Percentiles rank a stretch among this genome's conserved stretches.
phyloP scores from a whole-genome alignment of 1,140 invertebrate species.

The Arctopsyche grandis region DNA sequence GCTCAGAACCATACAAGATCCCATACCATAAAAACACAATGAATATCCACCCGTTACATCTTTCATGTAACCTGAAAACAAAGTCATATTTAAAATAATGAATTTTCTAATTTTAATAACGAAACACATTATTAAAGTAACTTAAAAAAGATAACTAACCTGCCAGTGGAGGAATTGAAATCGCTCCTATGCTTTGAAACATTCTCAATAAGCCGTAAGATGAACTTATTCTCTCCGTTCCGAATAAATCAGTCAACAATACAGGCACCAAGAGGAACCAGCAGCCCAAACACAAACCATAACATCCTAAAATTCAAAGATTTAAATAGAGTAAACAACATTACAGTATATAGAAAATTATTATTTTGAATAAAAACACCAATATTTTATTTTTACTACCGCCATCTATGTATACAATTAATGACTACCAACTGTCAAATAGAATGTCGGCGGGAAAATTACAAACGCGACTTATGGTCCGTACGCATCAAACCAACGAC shows the following conservation, averaged over 20 bases:
- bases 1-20: constrained; percentile 77
- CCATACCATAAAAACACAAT: constrained; percentile 79
- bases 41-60: constrained; percentile 77
- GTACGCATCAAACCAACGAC: too few species aligned
- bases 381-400: too few species aligned
- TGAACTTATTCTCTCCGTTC: constrained; percentile 77
- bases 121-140: background rate
- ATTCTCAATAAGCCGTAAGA: constrained; percentile 79
- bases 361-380: too few species aligned
- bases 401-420: too few species aligned
- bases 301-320: constrained; percentile 68
- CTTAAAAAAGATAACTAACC: constrained; percentile 60
- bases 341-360: background rate
- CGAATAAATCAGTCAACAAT: constrained; percentile 77
- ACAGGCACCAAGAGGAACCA: constrained; percentile 81
- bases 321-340: constrained; percentile 49
- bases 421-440: too few species aligned
- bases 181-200: constrained; percentile 79
- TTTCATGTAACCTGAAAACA: constrained; percentile 68
- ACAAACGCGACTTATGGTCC: too few species aligned
- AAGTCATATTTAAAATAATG: too few species aligned
- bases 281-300: constrained; percentile 76
- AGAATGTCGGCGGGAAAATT: too few species aligned
- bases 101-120: background rate
- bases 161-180: constrained; percentile 76